These are phyloP conservation scores for Myripristis jacobus DNA, from an alignment of 2,797 vertebrate genomes.

Conservation along the genomic window DNA sequence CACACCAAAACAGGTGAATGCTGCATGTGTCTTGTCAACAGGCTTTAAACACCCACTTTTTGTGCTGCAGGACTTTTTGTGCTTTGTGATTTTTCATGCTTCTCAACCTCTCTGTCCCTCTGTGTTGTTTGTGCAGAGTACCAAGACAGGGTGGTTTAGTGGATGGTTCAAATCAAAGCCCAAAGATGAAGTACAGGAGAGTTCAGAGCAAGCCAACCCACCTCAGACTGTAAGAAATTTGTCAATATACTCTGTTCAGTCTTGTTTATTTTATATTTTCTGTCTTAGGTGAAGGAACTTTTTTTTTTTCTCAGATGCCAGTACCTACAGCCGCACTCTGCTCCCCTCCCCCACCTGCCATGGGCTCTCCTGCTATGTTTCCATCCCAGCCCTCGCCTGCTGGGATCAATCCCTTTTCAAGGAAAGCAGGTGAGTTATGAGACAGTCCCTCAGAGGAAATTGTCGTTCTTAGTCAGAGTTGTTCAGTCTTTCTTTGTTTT, in stretches of 20 bases:
- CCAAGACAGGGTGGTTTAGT: constrained; percentile 79
- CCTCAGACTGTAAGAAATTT: constrained; percentile 50
- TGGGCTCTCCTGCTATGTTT: constrained; percentile 23
- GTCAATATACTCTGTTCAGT: not conserved
- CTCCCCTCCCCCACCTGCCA: not conserved
- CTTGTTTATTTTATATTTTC: not conserved
- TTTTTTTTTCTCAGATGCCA: constrained; percentile 66
- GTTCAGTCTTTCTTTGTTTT: not conserved
- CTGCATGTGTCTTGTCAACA: not conserved
- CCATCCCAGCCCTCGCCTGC: constrained; percentile 51
- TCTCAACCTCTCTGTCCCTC: not conserved
- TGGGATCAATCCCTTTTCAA: constrained; percentile 69
- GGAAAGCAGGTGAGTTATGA: constrained; percentile 78
- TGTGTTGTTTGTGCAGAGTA: constrained; percentile 52
- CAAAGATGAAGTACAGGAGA: constrained; percentile 55
- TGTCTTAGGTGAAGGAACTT: constrained; percentile 2
- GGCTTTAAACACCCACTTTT: not conserved
- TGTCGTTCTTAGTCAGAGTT: not conserved
- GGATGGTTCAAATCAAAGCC: constrained; percentile 81
- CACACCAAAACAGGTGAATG: constrained; percentile 52
- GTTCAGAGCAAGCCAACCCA: constrained; percentile 31
- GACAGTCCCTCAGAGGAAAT: not conserved
- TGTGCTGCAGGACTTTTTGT: not conserved
- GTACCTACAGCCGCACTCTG: constrained; percentile 3
- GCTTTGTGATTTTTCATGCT: not conserved